These are phyloP conservation scores for Sturnira hondurensis DNA, from an alignment of 2,113 vertebrate genomes.

Conservation along the genomic window DNA sequence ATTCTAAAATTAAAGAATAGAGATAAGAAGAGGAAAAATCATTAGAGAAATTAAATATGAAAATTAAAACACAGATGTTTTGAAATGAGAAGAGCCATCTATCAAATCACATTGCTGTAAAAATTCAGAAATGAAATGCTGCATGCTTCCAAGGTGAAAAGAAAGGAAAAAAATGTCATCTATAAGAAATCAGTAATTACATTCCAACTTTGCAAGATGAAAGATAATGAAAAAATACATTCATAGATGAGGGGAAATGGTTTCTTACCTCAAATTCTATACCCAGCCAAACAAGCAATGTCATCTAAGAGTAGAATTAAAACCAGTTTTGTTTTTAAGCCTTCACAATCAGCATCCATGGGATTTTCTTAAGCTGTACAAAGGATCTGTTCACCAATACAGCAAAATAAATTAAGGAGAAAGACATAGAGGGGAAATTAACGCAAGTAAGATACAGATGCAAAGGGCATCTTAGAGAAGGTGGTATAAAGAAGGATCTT, in stretches of 20 bases:
- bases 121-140: neutral
- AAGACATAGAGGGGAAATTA: neutral
- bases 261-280: neutral
- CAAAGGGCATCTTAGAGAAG: neutral
- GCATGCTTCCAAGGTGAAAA: neutral
- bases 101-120: neutral
- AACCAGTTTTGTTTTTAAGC: neutral
- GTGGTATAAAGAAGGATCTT: fast-evolving
- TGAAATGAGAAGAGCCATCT: neutral
- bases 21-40: neutral
- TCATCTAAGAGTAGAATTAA: neutral
- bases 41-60: neutral
- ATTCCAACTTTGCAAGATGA: neutral
- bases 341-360: neutral
- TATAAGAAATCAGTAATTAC: neutral
- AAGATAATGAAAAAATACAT: neutral
- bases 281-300: neutral
- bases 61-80: neutral
- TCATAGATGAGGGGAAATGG: neutral
- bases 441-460: neutral
- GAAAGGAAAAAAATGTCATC: neutral
- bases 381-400: neutral
- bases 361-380: neutral
- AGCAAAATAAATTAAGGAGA: neutral
- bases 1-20: neutral